Evolutionary conservation across 2,797 vertebrate genomes (phyloP).

Genomic region (Neomorphus geoffroyi): DNA sequence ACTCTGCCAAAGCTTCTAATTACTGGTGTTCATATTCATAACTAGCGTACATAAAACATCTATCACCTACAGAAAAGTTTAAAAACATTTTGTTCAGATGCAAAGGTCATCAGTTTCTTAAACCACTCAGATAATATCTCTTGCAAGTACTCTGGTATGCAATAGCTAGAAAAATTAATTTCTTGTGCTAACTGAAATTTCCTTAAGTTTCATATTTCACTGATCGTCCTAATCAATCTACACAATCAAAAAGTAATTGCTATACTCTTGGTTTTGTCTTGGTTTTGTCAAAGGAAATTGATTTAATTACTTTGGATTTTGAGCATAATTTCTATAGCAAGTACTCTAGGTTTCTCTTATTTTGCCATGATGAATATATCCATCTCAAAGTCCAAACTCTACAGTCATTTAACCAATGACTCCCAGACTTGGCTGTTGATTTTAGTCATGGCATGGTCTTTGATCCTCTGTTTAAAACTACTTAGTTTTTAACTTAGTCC

Average conservation of each 20-base stretch:
- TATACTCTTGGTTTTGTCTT: not conserved
- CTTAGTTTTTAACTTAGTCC: not conserved
- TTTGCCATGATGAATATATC: not conserved
- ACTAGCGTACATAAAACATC: slow-evolving; percentile 2
- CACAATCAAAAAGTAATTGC: not conserved
- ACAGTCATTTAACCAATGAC: not conserved
- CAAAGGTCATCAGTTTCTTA: slow-evolving; percentile 20
- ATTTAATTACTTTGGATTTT: not conserved
- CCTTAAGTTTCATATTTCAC: not conserved
- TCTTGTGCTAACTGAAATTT: not conserved
- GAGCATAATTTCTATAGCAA: not conserved
- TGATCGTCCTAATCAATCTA: not conserved
- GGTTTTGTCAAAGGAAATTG: not conserved
- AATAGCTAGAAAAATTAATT: not conserved
- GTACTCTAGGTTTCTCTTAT: not conserved
- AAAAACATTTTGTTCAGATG: not conserved
- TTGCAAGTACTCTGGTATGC: not conserved
- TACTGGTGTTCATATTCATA: not conserved
- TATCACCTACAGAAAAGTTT: slow-evolving; percentile 3
- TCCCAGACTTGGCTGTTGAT: not conserved
- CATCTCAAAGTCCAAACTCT: not conserved
- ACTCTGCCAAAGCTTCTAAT: not conserved
- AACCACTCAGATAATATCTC: not conserved
- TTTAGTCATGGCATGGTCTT: not conserved
- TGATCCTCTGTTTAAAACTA: not conserved